Base-by-base conservation (phyloP, 2,888 invertebrate species). In the Hyles lineata region DNA sequence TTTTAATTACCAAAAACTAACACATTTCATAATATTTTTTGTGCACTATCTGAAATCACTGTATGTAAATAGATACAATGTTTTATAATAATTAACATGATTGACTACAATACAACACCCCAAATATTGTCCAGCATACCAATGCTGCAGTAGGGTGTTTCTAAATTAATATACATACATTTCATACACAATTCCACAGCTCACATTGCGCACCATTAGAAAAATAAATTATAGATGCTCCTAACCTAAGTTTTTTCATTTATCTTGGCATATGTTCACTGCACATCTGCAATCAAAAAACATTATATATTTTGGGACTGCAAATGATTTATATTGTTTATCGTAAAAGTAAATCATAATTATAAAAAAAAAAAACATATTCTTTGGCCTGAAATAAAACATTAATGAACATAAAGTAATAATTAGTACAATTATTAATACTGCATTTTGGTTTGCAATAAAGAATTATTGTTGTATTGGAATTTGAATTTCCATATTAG, bases 261-360 rank as follows among this genome's bases (percentile, higher is more conserved):
- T 95, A 95, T 95, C 95, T 95, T 85, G 94, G 95, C 95, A 95
- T 94, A 75, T 94, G 91, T 90, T 95, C 93, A 87, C 95, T 94
- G 91, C 93, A 92, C 74, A 95, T 90, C 95, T 95, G 93, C 67
- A 93, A 93, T 73, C n/a, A n/a, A 79, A 72, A 76, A 73, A 72
- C 74, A 63, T 29, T 21, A 25, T 9, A 21, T 8, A 29, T 29
- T 17, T 55, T 19, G 15, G 23, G n/a, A 50, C n/a, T 25, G n/a
- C 17, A 69, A 19, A 55, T n/a, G 0, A 55, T n/a, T 55, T 55
- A 2, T 6, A 19, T 55, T n/a, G n/a, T 5, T 55, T n/a, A n/a
- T n/a, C 9, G 9, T 15, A 50, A 50, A 50, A n/a, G 6, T 19
- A n/a, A 55, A 1, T 55, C 7, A 2, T n/a, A n/a, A n/a, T 19